Base-by-base conservation (phyloP, 2,888 invertebrate species). In the Liodrosophila aerea region DNA sequence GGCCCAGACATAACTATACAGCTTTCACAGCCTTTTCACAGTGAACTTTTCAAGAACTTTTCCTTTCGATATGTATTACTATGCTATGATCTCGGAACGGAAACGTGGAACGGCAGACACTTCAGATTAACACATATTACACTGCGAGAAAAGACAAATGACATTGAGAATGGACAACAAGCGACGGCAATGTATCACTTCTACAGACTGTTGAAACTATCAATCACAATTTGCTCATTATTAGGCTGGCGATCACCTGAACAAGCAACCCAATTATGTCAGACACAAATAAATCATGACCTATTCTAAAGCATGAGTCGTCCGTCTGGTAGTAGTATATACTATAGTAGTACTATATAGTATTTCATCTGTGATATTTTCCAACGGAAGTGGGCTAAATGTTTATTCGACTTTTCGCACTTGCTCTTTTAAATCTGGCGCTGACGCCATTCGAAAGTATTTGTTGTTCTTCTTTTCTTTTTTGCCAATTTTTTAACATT, bases 1-100 rank as follows among this genome's bases (percentile, higher is more conserved):
- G 89, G 90, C 68, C 89, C 90, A 65, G 90, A 90, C 90, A 90
- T 90, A 46, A 54, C 57, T 12, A 39, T 8, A 5, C 36, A 33
- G 39, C 40, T 29, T 50, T 56, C 58, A 61, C 70, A 64, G 59
- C 57, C 49, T 59, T 61, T 53, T 40, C 49, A 50, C 31, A 51
- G 49, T 22, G 11, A 54, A 9, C 11, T 40, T 31, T 37, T 27
- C 27, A 27, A 11, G 33, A 30, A 16, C 15, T 37, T 45, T 49
- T 36, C 40, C 34, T 52, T 63, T 39, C 41, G 63, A 41, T 46
- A 34, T 18, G 43, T 31, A 36, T 34, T 9, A 13, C 11, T 9
- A 8, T 46, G 18, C 12, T 1, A 12, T 27, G 37, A 41, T 30
- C 49, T 36, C 40, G 43, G 9, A 18, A 36, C 36, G 53, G 29